These are phyloP conservation scores for Circaetus gallicus DNA, from an alignment of 2,113 vertebrate genomes.

Conservation along the genomic window DNA sequence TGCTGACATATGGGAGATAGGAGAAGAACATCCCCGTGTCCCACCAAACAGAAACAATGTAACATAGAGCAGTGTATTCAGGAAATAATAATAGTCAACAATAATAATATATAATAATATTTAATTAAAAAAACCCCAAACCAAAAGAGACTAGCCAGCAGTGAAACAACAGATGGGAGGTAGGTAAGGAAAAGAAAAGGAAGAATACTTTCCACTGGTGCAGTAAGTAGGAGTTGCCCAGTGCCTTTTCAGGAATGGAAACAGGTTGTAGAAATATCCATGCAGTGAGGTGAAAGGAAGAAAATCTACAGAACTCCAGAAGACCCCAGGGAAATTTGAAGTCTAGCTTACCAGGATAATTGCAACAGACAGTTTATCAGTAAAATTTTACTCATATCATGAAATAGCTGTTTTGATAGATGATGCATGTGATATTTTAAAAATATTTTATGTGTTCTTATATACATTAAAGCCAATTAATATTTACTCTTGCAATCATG, in stretches of 20 bases:
- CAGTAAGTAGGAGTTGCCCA: background rate
- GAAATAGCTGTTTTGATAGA: background rate
- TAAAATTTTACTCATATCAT: background rate
- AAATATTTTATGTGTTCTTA: background rate
- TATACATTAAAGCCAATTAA: background rate
- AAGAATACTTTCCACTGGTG: background rate
- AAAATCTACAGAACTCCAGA: background rate
- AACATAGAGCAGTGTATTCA: background rate
- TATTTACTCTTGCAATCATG: background rate
- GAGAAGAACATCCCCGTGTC: background rate
- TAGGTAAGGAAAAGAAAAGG: background rate
- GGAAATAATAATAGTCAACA: background rate
- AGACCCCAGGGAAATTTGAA: fast-evolving
- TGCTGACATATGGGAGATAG: background rate
- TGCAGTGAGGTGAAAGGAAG: background rate
- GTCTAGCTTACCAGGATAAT: background rate
- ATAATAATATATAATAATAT: too few relatives aligned
- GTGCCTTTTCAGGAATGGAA: background rate
- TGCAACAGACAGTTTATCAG: background rate
- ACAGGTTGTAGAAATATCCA: background rate
- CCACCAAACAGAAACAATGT: background rate
- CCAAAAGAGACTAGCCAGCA: background rate
- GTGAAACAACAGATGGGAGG: background rate
- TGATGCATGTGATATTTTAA: background rate
- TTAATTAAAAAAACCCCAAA: background rate